A percentile compares a stretch with the other conserved stretches of the same genome.
Evolutionary conservation across 2,113 vertebrate genomes (phyloP).

Genomic region (Aleadryas rufinucha): DNA sequence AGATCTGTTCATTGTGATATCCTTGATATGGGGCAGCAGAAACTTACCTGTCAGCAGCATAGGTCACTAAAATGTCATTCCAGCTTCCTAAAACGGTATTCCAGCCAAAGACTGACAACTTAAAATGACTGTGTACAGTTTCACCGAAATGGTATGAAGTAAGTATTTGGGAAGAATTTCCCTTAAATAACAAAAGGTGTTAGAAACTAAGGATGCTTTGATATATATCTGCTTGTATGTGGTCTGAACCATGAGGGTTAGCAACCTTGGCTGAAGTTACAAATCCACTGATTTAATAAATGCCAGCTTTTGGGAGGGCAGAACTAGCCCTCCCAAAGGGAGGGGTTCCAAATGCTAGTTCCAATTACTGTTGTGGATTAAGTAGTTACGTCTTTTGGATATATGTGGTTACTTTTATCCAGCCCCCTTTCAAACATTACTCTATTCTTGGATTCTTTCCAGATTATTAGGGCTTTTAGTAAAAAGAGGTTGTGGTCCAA

Average conservation of each 20-base stretch:
- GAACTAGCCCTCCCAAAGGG: neutral
- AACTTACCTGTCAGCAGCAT: neutral
- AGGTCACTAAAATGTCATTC: neutral
- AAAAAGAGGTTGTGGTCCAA: neutral
- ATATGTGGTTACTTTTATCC: neutral
- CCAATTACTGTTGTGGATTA: neutral
- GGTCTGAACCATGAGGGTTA: neutral
- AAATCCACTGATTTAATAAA: neutral
- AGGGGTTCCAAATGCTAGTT: neutral
- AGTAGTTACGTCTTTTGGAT: neutral
- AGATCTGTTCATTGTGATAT: neutral
- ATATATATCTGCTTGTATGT: neutral
- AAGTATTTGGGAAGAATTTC: neutral
- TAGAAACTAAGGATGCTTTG: neutral
- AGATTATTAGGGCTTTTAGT: neutral
- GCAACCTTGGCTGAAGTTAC: neutral
- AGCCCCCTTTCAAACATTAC: neutral
- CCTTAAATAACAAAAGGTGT: neutral
- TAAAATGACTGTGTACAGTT: neutral
- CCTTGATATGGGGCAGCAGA: neutral
- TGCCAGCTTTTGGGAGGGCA: rapidly evolving
- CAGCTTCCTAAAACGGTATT: neutral
- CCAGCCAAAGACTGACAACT: neutral
- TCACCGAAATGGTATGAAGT: neutral
- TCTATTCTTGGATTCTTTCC: neutral